Conservation (phyloP, 2,113 vertebrate species). For the Phasianus colchicus region DNA sequence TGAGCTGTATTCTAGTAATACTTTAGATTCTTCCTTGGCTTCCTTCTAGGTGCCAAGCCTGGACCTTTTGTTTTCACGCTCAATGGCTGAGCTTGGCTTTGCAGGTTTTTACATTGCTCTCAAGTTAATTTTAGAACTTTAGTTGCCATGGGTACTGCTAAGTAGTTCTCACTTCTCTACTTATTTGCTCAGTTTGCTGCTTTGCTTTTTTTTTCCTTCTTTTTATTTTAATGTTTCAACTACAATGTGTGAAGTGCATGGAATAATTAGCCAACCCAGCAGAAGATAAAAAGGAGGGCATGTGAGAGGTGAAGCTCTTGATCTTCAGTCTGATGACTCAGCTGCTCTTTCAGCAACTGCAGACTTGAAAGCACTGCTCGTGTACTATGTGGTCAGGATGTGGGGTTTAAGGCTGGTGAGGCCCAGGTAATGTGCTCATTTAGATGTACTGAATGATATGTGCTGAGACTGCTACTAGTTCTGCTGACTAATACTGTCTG, state of each 20-base stretch:
- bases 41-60: conserved; percentile 1
- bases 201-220: background rate
- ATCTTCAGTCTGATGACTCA: background rate
- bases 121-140: conserved; percentile 75
- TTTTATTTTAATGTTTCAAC: conserved; percentile 32
- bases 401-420: background rate
- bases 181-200: conserved; percentile 72
- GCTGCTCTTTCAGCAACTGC: background rate
- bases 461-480: conserved; percentile 15
- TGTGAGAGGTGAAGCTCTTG: conserved; percentile 35
- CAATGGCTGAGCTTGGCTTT: conserved; percentile 30
- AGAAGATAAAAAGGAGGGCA: conserved; percentile 13
- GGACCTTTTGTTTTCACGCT: conserved; percentile 16
- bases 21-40: conserved; percentile 40
- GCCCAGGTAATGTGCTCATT: background rate
- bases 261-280: conserved; percentile 40
- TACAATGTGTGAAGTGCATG: conserved; percentile 18
- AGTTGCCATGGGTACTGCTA: conserved; percentile 72
- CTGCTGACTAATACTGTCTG: background rate
- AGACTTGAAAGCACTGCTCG: background rate
- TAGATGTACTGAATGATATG: background rate
- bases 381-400: background rate
- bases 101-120: conserved; percentile 51
- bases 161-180: conserved; percentile 61
- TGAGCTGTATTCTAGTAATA: conserved; percentile 1